Evolutionary conservation across 2,113 vertebrate genomes (phyloP).

Genomic region (Guaruba guarouba): DNA sequence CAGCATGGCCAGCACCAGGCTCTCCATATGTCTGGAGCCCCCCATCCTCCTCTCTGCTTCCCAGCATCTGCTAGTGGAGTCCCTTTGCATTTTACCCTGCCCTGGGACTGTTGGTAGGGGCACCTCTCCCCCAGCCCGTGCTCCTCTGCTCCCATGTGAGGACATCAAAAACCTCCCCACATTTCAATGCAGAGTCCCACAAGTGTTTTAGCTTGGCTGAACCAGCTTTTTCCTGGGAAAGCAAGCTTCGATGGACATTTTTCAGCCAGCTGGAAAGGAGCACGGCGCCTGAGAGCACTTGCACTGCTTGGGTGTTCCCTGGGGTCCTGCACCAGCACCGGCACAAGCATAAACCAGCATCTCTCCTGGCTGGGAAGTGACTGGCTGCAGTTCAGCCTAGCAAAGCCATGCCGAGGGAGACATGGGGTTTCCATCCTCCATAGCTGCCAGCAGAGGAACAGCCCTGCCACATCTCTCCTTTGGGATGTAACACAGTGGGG

Average conservation of each 20-base stretch:
- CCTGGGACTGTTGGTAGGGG: not conserved
- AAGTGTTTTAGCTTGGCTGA: not conserved
- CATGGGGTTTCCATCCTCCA: not conserved
- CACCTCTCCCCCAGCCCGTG: not conserved
- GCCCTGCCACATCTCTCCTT: not conserved
- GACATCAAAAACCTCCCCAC: not conserved
- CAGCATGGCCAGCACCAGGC: not conserved
- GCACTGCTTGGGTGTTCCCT: not conserved
- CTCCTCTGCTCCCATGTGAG: not conserved
- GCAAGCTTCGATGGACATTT: not conserved
- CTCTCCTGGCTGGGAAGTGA: not conserved
- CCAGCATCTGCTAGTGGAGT: not conserved
- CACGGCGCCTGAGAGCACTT: not conserved
- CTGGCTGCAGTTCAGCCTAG: not conserved
- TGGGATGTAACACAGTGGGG: fast-evolving
- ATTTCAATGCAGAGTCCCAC: not conserved
- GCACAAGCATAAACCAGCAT: not conserved
- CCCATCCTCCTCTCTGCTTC: not conserved
- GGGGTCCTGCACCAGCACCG: not conserved
- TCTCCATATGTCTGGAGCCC: not conserved
- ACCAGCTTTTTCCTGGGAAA: not conserved
- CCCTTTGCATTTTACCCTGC: not conserved
- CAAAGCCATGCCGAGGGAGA: not conserved
- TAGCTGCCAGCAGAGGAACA: not conserved
- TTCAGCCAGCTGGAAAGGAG: not conserved